Evolutionary conservation across 1,140 invertebrate species (phyloP).

Genomic region (Caerostris darwini): DNA sequence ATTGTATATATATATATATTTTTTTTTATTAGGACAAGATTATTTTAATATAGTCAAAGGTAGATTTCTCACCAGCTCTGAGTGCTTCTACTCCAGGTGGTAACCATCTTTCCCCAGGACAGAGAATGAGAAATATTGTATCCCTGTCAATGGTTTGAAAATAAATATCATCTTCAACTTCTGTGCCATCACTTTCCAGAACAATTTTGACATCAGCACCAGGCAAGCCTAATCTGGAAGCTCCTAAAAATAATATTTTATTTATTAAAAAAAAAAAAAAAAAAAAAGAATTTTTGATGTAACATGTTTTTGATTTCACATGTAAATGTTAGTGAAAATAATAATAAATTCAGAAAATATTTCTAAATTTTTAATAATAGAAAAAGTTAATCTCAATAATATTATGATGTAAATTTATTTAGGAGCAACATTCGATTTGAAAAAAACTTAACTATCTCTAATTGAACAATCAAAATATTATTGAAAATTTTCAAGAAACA

Average conservation of each 20-base stretch:
- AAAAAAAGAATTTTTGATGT: background rate
- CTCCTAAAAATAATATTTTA: slow-evolving; percentile 84
- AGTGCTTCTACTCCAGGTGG: slow-evolving; percentile 93
- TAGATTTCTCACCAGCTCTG: slow-evolving; percentile 87
- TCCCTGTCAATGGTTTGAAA: slow-evolving; percentile 95
- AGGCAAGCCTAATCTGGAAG: slow-evolving; percentile 93
- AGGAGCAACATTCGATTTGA: too few species aligned
- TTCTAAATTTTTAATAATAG: too few species aligned
- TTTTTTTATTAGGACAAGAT: background rate
- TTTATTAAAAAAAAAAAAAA: background rate
- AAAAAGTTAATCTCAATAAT: too few species aligned
- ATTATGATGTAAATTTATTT: too few species aligned
- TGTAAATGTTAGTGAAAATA: too few species aligned
- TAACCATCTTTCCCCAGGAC: slow-evolving; percentile 94
- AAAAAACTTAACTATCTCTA: too few species aligned
- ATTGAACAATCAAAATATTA: too few species aligned
- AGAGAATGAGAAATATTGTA: slow-evolving; percentile 92
- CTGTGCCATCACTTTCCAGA: slow-evolving; percentile 95
- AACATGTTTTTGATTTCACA: too few species aligned
- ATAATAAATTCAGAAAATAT: too few species aligned
- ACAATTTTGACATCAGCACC: slow-evolving; percentile 86
- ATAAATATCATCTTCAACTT: slow-evolving; percentile 96
- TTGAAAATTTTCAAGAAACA: too few species aligned
- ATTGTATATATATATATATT: background rate
- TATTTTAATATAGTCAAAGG: background rate